phyloP scores from a whole-genome alignment of 2,888 invertebrate species.

The Rotaria macrura region DNA sequence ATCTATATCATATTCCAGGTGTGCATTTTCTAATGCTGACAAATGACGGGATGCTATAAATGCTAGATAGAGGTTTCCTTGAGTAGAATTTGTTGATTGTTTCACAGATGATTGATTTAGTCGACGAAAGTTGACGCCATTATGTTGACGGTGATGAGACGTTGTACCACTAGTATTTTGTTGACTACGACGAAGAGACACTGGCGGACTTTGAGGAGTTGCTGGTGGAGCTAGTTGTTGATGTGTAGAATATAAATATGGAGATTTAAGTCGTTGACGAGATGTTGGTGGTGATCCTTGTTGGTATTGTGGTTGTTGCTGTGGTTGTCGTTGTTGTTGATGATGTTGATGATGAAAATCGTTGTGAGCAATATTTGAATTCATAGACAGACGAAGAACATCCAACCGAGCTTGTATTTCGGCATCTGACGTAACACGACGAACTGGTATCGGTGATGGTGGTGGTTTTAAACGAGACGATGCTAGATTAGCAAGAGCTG shows the following conservation, averaged over 20 bases:
- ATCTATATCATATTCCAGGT: background rate
- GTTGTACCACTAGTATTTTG: background rate
- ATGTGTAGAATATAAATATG: background rate
- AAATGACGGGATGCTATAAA: constrained; percentile 5
- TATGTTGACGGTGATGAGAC: background rate
- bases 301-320: background rate
- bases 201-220: background rate
- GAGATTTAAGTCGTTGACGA: background rate
- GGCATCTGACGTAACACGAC: constrained; percentile 9
- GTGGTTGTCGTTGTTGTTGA: background rate
- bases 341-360: too few species aligned
- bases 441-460: background rate
- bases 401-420: background rate
- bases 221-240: background rate
- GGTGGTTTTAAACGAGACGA: background rate
- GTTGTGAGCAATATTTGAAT: background rate
- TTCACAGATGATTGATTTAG: background rate
- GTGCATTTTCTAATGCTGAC: background rate
- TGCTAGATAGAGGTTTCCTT: background rate
- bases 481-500: background rate
- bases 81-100: background rate
- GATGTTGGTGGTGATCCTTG: too few species aligned
- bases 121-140: background rate
- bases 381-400: background rate
- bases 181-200: background rate